Conservation (phyloP, 2,888 invertebrate species). For the Spilarctia lutea region DNA sequence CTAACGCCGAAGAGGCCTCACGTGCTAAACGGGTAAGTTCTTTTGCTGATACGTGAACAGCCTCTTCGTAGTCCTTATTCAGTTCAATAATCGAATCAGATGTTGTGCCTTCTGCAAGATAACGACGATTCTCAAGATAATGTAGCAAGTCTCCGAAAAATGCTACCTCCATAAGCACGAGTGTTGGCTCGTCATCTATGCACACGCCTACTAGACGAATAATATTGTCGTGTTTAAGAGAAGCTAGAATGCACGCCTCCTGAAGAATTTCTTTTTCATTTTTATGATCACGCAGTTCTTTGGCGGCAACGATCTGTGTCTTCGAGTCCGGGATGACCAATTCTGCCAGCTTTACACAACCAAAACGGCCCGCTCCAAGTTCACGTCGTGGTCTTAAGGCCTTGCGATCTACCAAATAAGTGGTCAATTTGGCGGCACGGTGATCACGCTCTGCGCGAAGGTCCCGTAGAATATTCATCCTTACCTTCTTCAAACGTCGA, state of each 20-base stretch:
- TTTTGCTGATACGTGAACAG: conserved; percentile 58
- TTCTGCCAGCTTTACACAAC: conserved; percentile 65
- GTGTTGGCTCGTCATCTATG: conserved; percentile 92
- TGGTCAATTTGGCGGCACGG: conserved; percentile 45
- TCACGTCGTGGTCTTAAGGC: conserved; percentile 57
- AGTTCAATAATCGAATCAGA: conserved; percentile 42
- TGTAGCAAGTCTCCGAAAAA: conserved; percentile 95
- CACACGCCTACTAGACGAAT: conserved; percentile 92
- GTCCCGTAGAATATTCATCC: conserved; percentile 35
- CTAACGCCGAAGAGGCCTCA: conserved; percentile 63
- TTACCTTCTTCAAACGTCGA: conserved; percentile 44
- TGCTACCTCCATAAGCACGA: conserved; percentile 97
- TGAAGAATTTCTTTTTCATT: conserved; percentile 91
- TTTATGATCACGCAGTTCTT: conserved; percentile 92
- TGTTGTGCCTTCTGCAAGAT: conserved; percentile 87
- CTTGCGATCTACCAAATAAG: conserved; percentile 54
- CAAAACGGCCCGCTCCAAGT: conserved; percentile 70
- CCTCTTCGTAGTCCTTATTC: conserved; percentile 74
- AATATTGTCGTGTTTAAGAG: conserved; percentile 94
- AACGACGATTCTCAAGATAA: conserved; percentile 89
- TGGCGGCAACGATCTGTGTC: conserved; percentile 91
- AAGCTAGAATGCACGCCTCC: conserved; percentile 95
- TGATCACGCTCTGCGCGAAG: conserved; percentile 55
- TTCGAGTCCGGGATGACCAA: conserved; percentile 54
- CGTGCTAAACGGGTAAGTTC: conserved; percentile 66